Conservation (phyloP, 2,113 vertebrate genomes). For the Piaya cayana region DNA sequence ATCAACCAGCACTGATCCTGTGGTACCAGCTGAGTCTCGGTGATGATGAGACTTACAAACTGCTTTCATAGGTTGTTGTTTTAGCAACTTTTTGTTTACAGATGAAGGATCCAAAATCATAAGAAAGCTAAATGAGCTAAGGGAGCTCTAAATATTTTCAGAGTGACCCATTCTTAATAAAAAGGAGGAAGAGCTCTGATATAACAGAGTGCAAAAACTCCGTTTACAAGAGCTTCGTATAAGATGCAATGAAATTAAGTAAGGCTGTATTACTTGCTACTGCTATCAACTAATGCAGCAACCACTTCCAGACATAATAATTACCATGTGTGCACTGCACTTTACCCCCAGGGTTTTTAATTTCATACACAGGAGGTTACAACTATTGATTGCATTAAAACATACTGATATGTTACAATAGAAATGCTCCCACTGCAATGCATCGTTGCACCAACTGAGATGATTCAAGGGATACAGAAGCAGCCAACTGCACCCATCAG, state of each 20-base stretch:
- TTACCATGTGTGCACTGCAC: slow-evolving; percentile 36
- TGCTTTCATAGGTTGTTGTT: not conserved
- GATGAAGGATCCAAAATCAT: not conserved
- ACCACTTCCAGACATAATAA: slow-evolving; percentile 59
- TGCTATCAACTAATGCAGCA: slow-evolving; percentile 69
- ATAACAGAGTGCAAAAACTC: slow-evolving; percentile 21
- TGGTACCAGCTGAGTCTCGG: not conserved
- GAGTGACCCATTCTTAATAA: not conserved
- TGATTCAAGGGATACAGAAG: not conserved
- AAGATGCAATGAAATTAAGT: slow-evolving; percentile 51
- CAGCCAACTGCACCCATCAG: not conserved
- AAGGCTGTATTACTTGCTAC: slow-evolving; percentile 51
- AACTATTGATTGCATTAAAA: not conserved
- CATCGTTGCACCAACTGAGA: not conserved
- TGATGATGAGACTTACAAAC: not conserved
- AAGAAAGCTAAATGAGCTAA: not conserved
- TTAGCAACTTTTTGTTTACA: not conserved
- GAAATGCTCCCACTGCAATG: not conserved
- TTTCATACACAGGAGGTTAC: slow-evolving; percentile 40
- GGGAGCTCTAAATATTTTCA: slow-evolving; percentile 9
- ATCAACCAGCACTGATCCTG: not conserved
- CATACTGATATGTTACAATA: not conserved
- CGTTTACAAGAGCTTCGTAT: slow-evolving; percentile 30
- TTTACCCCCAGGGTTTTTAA: slow-evolving; percentile 61
- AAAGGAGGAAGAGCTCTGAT: slow-evolving; percentile 17